These are phyloP conservation scores for Corbicula japonica DNA, from an alignment of 2,888 invertebrate genomes.

Conservation along the genomic window DNA sequence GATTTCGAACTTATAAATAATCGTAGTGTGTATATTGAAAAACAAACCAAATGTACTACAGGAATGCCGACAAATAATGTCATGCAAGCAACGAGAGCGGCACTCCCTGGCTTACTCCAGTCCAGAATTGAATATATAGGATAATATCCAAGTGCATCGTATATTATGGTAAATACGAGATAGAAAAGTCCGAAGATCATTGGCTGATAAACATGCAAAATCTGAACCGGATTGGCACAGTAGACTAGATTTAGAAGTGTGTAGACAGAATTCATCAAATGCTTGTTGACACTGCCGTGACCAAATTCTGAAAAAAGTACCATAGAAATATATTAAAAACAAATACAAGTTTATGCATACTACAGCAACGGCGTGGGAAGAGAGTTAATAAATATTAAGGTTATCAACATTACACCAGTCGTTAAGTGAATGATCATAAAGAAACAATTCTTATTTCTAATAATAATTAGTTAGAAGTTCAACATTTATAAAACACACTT, in stretches of 20 bases:
- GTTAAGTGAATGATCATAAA: too few relatives aligned
- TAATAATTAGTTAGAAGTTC: too few relatives aligned
- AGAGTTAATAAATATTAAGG: too few relatives aligned
- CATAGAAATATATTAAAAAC: neutral
- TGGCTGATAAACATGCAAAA: constrained; percentile 69
- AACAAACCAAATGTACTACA: constrained; percentile 59
- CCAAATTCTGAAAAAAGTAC: constrained; percentile 43
- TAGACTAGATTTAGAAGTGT: constrained; percentile 54
- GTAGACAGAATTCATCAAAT: constrained; percentile 68
- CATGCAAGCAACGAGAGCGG: constrained; percentile 24
- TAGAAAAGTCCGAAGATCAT: constrained; percentile 63
- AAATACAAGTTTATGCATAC: too few relatives aligned
- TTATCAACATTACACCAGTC: too few relatives aligned
- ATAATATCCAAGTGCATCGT: constrained; percentile 61
- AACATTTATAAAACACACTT: too few relatives aligned
- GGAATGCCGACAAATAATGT: constrained; percentile 60
- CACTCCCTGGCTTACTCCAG: constrained; percentile 57
- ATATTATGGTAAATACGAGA: constrained; percentile 66
- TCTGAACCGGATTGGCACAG: constrained; percentile 66
- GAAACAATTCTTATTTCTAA: too few relatives aligned
- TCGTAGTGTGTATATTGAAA: constrained; percentile 55
- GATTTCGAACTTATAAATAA: constrained; percentile 30
- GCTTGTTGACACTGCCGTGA: constrained; percentile 65
- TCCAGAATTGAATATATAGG: constrained; percentile 65
- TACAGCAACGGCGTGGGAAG: too few relatives aligned